A percentile compares a stretch with the other conserved stretches of the same genome.
phyloP scores from a whole-genome alignment of 92 coral and sea anemone genomes.

The Palythoa grandiflora region DNA sequence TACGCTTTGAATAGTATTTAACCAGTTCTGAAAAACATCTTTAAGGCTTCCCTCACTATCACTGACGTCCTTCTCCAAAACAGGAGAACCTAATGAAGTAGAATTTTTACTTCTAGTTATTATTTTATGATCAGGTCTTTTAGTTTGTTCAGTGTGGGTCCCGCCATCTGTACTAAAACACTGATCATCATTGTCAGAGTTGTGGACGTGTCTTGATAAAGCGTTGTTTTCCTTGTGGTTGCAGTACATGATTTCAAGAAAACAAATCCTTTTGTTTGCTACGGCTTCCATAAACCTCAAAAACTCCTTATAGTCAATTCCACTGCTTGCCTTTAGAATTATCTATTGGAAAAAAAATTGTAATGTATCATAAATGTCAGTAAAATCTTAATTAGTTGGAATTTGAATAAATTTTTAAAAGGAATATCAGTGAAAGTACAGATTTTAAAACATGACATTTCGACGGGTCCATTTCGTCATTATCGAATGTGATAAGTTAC shows the following conservation, averaged over 20 bases:
- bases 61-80: background rate
- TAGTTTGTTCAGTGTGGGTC: background rate
- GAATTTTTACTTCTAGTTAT: background rate
- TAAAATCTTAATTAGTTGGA: too few species aligned
- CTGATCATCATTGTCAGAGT: background rate
- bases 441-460: too few species aligned
- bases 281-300: conserved; percentile 69
- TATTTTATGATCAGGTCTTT: background rate
- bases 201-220: background rate
- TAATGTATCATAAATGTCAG: too few species aligned
- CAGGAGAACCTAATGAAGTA: background rate
- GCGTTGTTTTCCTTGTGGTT: background rate
- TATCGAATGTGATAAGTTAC: too few species aligned
- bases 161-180: background rate
- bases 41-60: background rate
- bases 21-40: conserved; percentile 70
- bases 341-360: conserved; percentile 50
- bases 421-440: too few species aligned
- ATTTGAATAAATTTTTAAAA: too few species aligned
- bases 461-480: too few species aligned
- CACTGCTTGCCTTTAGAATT: conserved; percentile 89
- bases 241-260: conserved; percentile 22
- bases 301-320: conserved; percentile 84
- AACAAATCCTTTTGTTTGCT: conserved; percentile 70
- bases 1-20: conserved; percentile 19